These are phyloP conservation scores for Zaprionus obscuricornis DNA, from an alignment of 2,888 invertebrate genomes.

Conservation along the genomic window DNA sequence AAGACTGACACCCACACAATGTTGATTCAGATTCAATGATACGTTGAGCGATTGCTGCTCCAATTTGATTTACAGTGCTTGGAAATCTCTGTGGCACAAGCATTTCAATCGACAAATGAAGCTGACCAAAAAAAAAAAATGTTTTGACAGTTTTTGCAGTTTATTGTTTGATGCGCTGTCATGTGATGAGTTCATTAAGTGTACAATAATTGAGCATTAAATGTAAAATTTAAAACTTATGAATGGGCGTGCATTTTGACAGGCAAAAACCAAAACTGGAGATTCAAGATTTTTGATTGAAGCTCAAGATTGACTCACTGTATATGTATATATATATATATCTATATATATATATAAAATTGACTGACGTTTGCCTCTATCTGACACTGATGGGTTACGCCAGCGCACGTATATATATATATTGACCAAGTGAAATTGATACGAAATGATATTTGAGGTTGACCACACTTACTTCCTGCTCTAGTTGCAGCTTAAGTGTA, in stretches of 20 bases:
- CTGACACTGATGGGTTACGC: constrained; percentile 62
- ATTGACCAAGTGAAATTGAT: constrained; percentile 71
- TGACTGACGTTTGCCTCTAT: constrained; percentile 24
- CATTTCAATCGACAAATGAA: constrained; percentile 28
- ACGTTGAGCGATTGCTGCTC: constrained; percentile 45
- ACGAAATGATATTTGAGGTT: constrained; percentile 53
- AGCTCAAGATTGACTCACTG: constrained; percentile 20
- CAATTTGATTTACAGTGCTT: constrained; percentile 62
- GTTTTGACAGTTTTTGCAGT: constrained; percentile 79
- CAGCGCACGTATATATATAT: too few relatives aligned
- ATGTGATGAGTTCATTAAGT: constrained; percentile 81
- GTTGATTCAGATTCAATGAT: background rate
- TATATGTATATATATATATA: too few relatives aligned
- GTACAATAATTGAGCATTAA: constrained; percentile 77
- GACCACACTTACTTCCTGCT: constrained; percentile 69
- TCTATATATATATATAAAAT: too few relatives aligned
- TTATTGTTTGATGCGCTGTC: constrained; percentile 78
- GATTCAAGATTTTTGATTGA: too few relatives aligned
- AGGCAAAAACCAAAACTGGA: too few relatives aligned
- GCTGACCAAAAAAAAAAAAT: constrained; percentile 65
- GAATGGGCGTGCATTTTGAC: constrained; percentile 76
- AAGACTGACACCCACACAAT: constrained; percentile 54
- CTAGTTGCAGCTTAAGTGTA: constrained; percentile 50
- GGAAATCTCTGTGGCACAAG: constrained; percentile 24
- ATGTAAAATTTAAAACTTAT: constrained; percentile 53